Conservation (phyloP, 2,888 invertebrate genomes). For the Mystacides longicornis region DNA sequence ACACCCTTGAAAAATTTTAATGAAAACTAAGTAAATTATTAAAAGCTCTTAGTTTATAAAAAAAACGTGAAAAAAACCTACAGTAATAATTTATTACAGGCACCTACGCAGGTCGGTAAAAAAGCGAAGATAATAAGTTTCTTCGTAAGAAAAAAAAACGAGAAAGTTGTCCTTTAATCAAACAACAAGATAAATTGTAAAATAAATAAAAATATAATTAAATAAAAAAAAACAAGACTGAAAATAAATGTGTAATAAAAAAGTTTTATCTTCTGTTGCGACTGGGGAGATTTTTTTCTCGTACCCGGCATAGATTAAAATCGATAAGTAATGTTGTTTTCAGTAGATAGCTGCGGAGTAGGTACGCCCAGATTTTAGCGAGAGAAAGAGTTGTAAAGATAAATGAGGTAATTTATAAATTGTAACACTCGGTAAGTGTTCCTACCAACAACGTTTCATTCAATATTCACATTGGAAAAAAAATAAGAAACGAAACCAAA, state of each 20-base stretch:
- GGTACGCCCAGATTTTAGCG: background rate
- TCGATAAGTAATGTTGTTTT: constrained; percentile 1
- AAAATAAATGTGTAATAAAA: background rate
- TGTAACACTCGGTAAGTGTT: constrained; percentile 6
- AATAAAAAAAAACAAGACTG: background rate
- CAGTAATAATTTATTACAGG: too few relatives aligned
- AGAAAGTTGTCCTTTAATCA: background rate
- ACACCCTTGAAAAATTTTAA: too few relatives aligned
- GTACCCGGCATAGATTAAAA: background rate
- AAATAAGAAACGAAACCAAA: background rate
- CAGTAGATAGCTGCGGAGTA: background rate
- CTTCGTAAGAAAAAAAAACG: background rate
- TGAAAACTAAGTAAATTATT: too few relatives aligned
- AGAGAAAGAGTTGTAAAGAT: constrained; percentile 5
- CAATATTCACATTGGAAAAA: constrained; percentile 6
- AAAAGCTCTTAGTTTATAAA: too few relatives aligned
- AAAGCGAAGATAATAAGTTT: too few relatives aligned
- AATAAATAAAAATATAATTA: background rate
- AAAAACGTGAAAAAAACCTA: too few relatives aligned
- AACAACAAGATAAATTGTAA: background rate
- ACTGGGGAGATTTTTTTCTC: too few relatives aligned
- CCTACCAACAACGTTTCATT: background rate
- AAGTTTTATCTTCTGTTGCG: background rate
- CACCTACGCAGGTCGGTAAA: too few relatives aligned
- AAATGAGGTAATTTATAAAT: constrained; percentile 8